A percentile compares a stretch with the other conserved stretches of the same genome.
These are phyloP conservation scores for Eulemur albifrons DNA, from an alignment of 2,797 vertebrate genomes.

Conservation along the genomic window DNA sequence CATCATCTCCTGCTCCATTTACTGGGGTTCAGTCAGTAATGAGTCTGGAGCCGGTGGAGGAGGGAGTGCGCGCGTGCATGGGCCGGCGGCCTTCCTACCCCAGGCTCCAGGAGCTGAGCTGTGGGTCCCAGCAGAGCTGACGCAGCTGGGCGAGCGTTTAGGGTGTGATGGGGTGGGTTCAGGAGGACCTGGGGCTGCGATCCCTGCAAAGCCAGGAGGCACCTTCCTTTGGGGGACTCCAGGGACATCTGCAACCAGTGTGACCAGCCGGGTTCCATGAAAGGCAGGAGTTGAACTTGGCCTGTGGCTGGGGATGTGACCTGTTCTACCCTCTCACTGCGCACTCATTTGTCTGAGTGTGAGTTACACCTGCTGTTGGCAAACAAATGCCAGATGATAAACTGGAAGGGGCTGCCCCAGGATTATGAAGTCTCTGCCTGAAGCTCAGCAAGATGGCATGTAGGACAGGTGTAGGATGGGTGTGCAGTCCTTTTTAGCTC, in stretches of 20 bases:
- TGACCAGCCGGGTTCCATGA: neutral
- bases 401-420: neutral
- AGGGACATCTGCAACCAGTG: neutral
- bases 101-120: neutral
- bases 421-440: neutral
- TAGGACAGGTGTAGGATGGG: neutral
- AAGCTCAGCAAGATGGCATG: neutral
- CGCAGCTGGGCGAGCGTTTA: rapidly evolving
- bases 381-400: neutral
- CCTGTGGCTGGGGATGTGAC: neutral
- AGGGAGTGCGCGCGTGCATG: neutral
- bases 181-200: neutral
- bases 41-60: constrained; percentile 53
- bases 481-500: neutral
- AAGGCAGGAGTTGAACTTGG: neutral
- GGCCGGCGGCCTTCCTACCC: neutral
- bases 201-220: neutral
- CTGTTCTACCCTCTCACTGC: neutral
- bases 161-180: neutral
- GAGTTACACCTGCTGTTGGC: neutral
- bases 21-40: constrained; percentile 48
- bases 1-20: constrained; percentile 73
- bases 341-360: neutral
- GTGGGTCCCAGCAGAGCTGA: neutral
- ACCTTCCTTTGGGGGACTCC: neutral